These are phyloP conservation scores for Leptinotarsa juncta DNA, from an alignment of 2,888 invertebrate genomes.

Conservation along the genomic window DNA sequence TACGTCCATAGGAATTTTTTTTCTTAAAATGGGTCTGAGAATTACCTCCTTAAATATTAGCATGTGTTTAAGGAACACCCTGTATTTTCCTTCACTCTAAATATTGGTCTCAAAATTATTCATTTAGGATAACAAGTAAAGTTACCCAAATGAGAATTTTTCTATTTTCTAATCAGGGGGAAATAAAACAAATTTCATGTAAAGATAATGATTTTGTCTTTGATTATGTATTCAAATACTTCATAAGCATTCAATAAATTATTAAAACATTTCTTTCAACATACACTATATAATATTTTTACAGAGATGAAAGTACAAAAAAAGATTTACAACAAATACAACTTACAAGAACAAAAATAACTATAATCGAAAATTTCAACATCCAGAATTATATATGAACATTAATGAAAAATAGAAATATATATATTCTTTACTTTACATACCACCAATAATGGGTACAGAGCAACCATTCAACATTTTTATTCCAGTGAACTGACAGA, in stretches of 20 bases:
- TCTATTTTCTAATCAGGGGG: neutral
- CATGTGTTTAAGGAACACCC: no score
- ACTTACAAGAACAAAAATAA: slow-evolving; percentile 52
- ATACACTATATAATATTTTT: slow-evolving; percentile 53
- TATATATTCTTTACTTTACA: slow-evolving; percentile 53
- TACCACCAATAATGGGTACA: slow-evolving; percentile 53
- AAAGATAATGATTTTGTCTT: slow-evolving; percentile 34
- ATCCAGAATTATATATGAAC: slow-evolving; percentile 56
- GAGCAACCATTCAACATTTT: neutral
- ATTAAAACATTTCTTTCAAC: slow-evolving; percentile 58
- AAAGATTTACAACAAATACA: slow-evolving; percentile 46
- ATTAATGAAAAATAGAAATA: slow-evolving; percentile 53
- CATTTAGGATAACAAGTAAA: neutral
- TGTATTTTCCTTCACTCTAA: no score
- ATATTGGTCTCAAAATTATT: neutral
- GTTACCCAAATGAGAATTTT: no score
- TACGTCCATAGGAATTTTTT: no score
- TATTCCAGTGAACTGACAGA: no score
- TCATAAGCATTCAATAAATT: slow-evolving; percentile 55
- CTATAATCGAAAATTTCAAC: slow-evolving; percentile 53
- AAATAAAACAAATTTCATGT: slow-evolving; percentile 28
- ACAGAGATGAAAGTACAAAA: slow-evolving; percentile 52
- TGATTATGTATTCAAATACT: slow-evolving; percentile 41
- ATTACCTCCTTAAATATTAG: no score
- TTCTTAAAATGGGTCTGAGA: no score